Conservation (phyloP, 2,888 invertebrate genomes). For the Branchellion lobata region DNA sequence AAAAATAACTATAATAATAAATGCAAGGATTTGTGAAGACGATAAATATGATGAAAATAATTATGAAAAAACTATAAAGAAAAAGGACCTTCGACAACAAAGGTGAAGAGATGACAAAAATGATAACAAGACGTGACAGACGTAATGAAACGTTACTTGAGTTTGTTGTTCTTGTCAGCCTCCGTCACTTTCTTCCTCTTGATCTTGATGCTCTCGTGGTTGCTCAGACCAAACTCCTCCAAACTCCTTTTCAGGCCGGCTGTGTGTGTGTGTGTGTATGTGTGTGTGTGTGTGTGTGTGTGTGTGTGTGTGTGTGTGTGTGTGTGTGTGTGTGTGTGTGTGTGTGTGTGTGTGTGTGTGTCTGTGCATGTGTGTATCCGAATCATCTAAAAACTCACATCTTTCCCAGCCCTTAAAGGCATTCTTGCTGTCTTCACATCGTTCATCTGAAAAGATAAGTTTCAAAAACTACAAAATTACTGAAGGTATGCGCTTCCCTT, state of each 20-base stretch:
- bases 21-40: no score
- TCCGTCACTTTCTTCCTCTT: conserved; percentile 34
- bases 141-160: background rate
- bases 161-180: background rate
- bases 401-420: conserved; percentile 43
- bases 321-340: no score
- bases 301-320: no score
- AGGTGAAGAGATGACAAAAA: no score
- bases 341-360: no score
- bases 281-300: background rate
- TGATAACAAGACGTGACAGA: no score
- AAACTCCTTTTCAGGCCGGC: conserved; percentile 5
- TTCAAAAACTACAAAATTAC: background rate
- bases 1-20: no score
- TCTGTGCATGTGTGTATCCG: background rate
- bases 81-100: no score
- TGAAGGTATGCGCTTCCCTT: background rate
- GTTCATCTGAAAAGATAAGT: conserved; percentile 35
- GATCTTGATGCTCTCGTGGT: background rate
- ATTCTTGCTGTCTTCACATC: conserved; percentile 39
- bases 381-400: conserved; percentile 1
- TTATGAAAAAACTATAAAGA: no score
- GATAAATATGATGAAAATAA: no score
- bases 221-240: conserved; percentile 8
- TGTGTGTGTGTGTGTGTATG: conserved; percentile 11